These are phyloP conservation scores for Malurus cyaneus DNA, from an alignment of 2,113 vertebrate genomes.

Conservation along the genomic window DNA sequence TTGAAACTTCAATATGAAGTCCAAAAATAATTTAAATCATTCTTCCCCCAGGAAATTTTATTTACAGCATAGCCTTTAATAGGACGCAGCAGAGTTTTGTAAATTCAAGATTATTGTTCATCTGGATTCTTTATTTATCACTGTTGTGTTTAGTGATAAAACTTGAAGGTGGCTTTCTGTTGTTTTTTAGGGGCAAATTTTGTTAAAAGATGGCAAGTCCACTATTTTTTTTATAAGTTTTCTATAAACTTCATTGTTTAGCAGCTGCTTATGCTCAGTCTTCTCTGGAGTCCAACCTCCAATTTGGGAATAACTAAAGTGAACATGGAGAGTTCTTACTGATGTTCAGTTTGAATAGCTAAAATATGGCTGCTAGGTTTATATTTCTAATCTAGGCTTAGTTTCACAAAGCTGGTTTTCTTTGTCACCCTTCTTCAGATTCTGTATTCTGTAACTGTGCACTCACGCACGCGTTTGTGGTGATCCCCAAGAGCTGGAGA, in stretches of 20 bases:
- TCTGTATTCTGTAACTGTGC: fast-evolving
- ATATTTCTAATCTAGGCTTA: not conserved
- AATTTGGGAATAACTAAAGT: not conserved
- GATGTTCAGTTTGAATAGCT: not conserved
- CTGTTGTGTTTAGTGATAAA: not conserved
- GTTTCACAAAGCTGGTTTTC: not conserved
- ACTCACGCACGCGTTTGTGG: fast-evolving
- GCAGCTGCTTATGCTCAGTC: not conserved
- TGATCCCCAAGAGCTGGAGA: not conserved
- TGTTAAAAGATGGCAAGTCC: not conserved
- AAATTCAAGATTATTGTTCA: not conserved
- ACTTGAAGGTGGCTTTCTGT: not conserved
- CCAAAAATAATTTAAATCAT: not conserved
- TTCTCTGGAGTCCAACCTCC: not conserved
- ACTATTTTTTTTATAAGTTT: not conserved
- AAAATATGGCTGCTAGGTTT: not conserved
- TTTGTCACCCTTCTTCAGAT: not conserved
- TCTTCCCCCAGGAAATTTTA: not conserved
- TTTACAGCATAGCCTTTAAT: not conserved
- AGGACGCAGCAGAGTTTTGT: not conserved
- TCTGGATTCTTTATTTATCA: not conserved
- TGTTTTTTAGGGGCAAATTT: not conserved
- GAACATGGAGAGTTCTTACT: not conserved
- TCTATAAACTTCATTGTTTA: not conserved
- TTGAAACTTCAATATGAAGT: not conserved